Base-by-base conservation (phyloP, 2,113 vertebrate genomes). In the Oryzias javanicus region DNA sequence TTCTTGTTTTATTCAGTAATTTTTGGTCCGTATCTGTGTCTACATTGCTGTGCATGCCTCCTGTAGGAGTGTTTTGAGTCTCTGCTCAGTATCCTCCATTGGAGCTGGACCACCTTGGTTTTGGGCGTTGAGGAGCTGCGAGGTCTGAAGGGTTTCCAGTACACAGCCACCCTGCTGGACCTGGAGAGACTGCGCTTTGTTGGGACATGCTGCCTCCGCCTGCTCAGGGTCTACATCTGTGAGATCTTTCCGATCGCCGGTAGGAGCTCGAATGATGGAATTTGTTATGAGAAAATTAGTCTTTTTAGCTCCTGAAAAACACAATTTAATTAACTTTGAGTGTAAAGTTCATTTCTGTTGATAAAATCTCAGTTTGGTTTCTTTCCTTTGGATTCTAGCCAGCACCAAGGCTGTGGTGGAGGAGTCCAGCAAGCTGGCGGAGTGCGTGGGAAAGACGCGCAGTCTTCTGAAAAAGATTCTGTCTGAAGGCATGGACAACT, bases 211-310 rank as follows among this genome's bases (percentile, higher is more conserved):
- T 99, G 97, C 81, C 91, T 99, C 42, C 93, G 97, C 13, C 87
- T 99, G 68, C 85, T 98, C 75, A 92, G 97, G 49, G 96, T 99
- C 77, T 99, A 98, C 89, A 98, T 96, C 58, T 98, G 97, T 89
- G 97, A 99, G 79, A 99, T 99, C 79, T 99, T 98, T 81, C 97
- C 97, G 41, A 95, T 98, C 57, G 95, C 96, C 86, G 97, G 97
- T 99, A 92, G 25, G 65, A 60, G 14, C 64, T 22, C 29, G 42
- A 10, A 18, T 10, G 4, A 10, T 17, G 18, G 7, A 6, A n/a
- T 17, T 15, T 17, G 16, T 47, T n/a, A 18, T 19, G 46, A 18
- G n/a, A 12, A 47, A 47, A 47, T 19, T 47, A 18, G n/a, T n/a
- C 7, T 19, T 0, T 61, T 49, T 61, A 25, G 5, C 3, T 25